Base-by-base conservation (phyloP, 1,140 invertebrate species). In the Diorhabda sublineata region DNA sequence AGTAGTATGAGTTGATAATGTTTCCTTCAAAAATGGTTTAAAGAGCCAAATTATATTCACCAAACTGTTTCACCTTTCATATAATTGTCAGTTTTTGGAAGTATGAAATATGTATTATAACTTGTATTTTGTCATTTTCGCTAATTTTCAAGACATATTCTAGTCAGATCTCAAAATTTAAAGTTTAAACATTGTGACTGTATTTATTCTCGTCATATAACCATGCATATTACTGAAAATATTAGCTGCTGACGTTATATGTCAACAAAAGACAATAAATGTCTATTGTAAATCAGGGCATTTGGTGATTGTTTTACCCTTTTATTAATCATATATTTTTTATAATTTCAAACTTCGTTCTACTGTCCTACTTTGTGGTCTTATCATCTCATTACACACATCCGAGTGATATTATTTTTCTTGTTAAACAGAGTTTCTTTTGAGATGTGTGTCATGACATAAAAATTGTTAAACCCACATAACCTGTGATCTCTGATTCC, bases 401-500 rank as follows among this genome's bases (percentile, higher is more conserved):
- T 58, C 64, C 11, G 41, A 42, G 41, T 42, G 42, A 44, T 65
- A 42, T 45, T 43, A 56, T 56, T 65, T 43, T 42, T 64, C 52
- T 26, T 45, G 42, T 65, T 65, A 52, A n/a, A 65, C n/a, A 8
- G 11, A 42, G n/a, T 26, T 56, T 57, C 44, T 58, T 65, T 41
- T 65, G 47, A 52, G 47, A 65, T 65, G 66, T 72, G 61, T 69
- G 65, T 68, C 52, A 64, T 66, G 69, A 72, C 64, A 58, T 62
- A 66, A 66, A 72, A 68, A 66, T 73, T 75, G 72, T 73, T 73
- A 75, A 76, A 71, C 75, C 73, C 73, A 75, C 70, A 74, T 73
- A 78, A 80, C 79, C 79, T 81, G 79, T 81, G 79, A 81, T 81
- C 79, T 80, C 75, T 73, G 77, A 78, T 80, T 79, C 77, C 78